A percentile compares a stretch with the other conserved stretches of the same genome.
Conservation (phyloP, 2,797 vertebrate genomes). For the Gambusia yucatana region DNA sequence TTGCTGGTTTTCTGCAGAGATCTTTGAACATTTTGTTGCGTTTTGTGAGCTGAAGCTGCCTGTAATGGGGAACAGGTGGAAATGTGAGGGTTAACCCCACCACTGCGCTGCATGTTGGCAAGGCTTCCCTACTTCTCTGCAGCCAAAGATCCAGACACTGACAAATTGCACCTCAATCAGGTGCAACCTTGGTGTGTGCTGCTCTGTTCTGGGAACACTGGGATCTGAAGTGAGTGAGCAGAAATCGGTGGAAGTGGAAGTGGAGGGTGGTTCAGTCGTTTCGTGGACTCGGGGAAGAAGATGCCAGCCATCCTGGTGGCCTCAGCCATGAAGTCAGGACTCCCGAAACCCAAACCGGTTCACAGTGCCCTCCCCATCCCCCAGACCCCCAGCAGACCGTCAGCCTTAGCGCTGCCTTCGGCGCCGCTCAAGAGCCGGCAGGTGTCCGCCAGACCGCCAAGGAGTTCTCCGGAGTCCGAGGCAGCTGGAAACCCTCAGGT, state of each 20-base stretch:
- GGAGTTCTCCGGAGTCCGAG: slow-evolving; percentile 60
- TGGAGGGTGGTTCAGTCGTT: slow-evolving; percentile 16
- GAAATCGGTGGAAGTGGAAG: slow-evolving; percentile 14
- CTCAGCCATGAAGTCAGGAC: slow-evolving; percentile 98
- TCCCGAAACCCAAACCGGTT: slow-evolving; percentile 95
- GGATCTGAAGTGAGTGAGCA: background rate
- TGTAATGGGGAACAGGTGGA: slow-evolving; percentile 54
- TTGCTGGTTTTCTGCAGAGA: slow-evolving; percentile 15
- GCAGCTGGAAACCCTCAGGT: slow-evolving; percentile 87
- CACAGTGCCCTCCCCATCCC: slow-evolving; percentile 94
- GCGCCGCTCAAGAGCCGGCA: slow-evolving; percentile 83
- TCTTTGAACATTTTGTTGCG: slow-evolving; percentile 20
- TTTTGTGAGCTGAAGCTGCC: slow-evolving; percentile 15
- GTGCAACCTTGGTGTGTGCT: slow-evolving; percentile 2
- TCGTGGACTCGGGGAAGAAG: slow-evolving; percentile 74
- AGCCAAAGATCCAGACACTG: slow-evolving; percentile 22
- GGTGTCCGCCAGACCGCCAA: slow-evolving; percentile 66
- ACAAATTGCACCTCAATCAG: slow-evolving; percentile 25
- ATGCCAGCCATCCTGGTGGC: slow-evolving; percentile 97
- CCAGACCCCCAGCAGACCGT: slow-evolving; percentile 85
- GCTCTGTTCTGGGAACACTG: slow-evolving; percentile 9
- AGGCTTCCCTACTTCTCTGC: slow-evolving; percentile 33
- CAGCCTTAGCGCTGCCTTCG: slow-evolving; percentile 63
- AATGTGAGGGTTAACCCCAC: slow-evolving; percentile 33
- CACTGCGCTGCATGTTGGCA: slow-evolving; percentile 25